A percentile compares a stretch with the other conserved stretches of the same genome.
These are phyloP conservation scores for Machimus rusticus DNA, from an alignment of 2,888 invertebrate genomes.

Conservation along the genomic window DNA sequence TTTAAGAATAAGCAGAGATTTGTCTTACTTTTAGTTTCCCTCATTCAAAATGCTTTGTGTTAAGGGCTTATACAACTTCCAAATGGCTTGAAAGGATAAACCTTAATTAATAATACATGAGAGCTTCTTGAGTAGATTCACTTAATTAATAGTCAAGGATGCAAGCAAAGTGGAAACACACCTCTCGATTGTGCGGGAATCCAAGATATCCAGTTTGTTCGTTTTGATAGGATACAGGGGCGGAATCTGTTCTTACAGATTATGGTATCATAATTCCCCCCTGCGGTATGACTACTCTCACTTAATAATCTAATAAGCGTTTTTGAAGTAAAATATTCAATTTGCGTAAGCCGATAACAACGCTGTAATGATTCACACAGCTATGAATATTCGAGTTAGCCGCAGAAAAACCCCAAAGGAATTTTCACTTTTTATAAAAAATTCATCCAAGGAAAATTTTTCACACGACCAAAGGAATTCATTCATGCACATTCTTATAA, in stretches of 20 bases:
- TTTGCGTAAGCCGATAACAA: background rate
- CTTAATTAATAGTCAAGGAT: background rate
- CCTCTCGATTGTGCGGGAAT: background rate
- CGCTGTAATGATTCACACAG: background rate
- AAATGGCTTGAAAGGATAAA: background rate
- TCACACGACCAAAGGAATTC: background rate
- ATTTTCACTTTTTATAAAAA: background rate
- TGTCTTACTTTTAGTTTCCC: background rate
- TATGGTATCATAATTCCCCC: background rate
- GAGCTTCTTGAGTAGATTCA: background rate
- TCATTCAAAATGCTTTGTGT: background rate
- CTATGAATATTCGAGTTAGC: background rate
- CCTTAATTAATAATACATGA: background rate
- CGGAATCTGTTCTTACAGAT: background rate
- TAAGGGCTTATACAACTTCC: background rate
- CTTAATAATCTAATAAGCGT: background rate
- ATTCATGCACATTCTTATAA: background rate
- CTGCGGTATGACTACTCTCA: background rate
- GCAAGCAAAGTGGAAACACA: background rate
- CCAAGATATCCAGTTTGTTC: background rate
- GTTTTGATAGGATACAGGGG: background rate
- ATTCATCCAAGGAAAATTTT: background rate
- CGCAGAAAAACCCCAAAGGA: background rate
- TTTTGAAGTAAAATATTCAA: background rate
- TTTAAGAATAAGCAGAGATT: background rate